Evolutionary conservation across 2,797 vertebrate species (phyloP).

Genomic region (Discoglossus pictus): DNA sequence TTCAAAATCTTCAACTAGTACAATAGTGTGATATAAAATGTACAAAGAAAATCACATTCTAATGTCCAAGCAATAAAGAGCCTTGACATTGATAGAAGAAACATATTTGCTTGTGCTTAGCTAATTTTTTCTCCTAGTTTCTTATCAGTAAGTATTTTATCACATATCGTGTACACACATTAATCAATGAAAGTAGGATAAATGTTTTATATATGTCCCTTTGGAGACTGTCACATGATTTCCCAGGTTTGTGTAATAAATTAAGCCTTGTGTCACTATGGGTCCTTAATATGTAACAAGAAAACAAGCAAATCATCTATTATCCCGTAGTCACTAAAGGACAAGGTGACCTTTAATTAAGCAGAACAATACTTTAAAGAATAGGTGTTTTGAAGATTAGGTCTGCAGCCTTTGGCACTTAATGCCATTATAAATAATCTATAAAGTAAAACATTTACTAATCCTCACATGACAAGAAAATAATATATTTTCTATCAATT

Average conservation of each 20-base stretch:
- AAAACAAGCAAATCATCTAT: conserved; percentile 28
- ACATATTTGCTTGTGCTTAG: conserved; percentile 14
- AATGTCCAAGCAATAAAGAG: too few relatives aligned
- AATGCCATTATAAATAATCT: conserved; percentile 11
- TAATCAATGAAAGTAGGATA: conserved; percentile 20
- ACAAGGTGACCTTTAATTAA: conserved; percentile 34
- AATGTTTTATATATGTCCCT: conserved; percentile 29
- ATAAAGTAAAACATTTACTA: conserved; percentile 8
- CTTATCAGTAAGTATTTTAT: conserved; percentile 17
- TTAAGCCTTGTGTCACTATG: conserved; percentile 18
- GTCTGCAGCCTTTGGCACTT: conserved; percentile 7
- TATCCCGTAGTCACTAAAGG: conserved; percentile 16
- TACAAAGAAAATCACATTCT: not conserved
- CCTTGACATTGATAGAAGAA: too few relatives aligned
- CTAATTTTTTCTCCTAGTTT: conserved; percentile 4
- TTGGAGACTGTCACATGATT: conserved; percentile 27
- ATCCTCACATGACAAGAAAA: conserved; percentile 15
- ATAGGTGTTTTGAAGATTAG: conserved; percentile 19
- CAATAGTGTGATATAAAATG: not conserved
- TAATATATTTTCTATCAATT: too few relatives aligned
- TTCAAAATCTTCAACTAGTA: not conserved
- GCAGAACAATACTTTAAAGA: conserved; percentile 37
- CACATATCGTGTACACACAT: not conserved
- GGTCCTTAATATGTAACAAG: conserved; percentile 13
- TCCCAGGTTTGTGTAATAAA: conserved; percentile 32